Base-by-base conservation (phyloP, 2,113 vertebrate species). In the Terrapene triunguis region DNA sequence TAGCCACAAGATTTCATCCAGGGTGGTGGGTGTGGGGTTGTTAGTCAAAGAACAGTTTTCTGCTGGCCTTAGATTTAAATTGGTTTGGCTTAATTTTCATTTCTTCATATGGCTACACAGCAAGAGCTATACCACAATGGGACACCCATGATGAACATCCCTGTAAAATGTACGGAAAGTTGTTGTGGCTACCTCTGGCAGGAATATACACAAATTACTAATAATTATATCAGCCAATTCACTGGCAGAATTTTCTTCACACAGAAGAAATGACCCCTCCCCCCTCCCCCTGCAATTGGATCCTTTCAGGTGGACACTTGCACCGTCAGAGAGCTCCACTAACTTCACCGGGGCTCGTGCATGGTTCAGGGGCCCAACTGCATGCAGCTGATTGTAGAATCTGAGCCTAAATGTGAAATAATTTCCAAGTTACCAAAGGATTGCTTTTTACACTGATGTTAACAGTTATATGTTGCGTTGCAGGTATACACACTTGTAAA, bases 1-100 rank as follows among this genome's bases (percentile, higher is more conserved):
- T 97, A 95, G 94, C 81, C 85, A 95, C 62, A 65, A 65, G 62
- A 65, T 84, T 89, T 94, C 9, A 51, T 93, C 65, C 48, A 89
- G 91, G 83, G 38, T 93, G 88, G 29, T 44, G 80, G 48, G 32
- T 35, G 6, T 81, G 82, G 44, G 42, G 32, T 6, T 81, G 47
- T 92, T 78, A 78, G 29, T 86, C 48, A 88, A 78, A 91, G 53
- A 89, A 82, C 9, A 3, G 55, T 95, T 93, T 42, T 89, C 22
- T 35, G 85, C 35, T 82, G 22, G 38, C 82, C 25, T 88, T 86
- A 93, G 72, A 29, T 65, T 86, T 55, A 38, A 55, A 85, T 81
- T 17, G 6, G 4, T 89, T 89, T 72, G 22, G 22, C 78, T 95
- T 84, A 24, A 51, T 87, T 96, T 88, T 84, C 2, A 13, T 59